These are phyloP conservation scores for Tachina lurida DNA, from an alignment of 2,888 invertebrate genomes.

Conservation along the genomic window DNA sequence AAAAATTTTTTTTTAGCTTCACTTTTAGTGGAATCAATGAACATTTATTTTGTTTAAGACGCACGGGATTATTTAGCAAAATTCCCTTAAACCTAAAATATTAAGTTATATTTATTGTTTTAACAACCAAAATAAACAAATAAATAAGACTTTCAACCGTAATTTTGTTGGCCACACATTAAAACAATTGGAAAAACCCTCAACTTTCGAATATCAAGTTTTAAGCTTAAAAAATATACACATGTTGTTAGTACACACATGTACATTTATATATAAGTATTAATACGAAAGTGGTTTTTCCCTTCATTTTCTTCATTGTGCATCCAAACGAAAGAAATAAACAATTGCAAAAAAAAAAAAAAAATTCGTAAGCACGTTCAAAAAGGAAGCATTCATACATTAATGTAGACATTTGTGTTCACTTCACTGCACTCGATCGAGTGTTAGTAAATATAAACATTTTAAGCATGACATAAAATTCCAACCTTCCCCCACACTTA, in stretches of 20 bases:
- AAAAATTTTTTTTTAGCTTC: too few relatives aligned
- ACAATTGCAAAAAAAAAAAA: conserved; percentile 41
- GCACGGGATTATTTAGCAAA: too few relatives aligned
- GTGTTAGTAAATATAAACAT: conserved; percentile 29
- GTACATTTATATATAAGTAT: background rate
- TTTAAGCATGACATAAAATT: conserved; percentile 65
- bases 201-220: conserved; percentile 68
- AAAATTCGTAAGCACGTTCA: conserved; percentile 68
- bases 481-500: conserved; percentile 12
- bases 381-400: conserved; percentile 59
- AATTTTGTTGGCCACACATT: conserved; percentile 39
- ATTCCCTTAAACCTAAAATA: background rate
- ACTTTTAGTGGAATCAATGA: background rate
- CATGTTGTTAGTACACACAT: background rate
- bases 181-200: conserved; percentile 57
- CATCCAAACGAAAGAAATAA: conserved; percentile 37
- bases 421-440: conserved; percentile 18
- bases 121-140: conserved; percentile 8
- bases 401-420: conserved; percentile 38
- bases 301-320: conserved; percentile 55
- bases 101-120: background rate
- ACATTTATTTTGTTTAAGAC: background rate
- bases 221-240: conserved; percentile 37
- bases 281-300: conserved; percentile 63
- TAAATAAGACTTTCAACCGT: conserved; percentile 1